Evolutionary conservation across 2,888 invertebrate species (phyloP), one percentile per base, ranked within the genome.

Genomic region (Malthinus flaveolus): DNA sequence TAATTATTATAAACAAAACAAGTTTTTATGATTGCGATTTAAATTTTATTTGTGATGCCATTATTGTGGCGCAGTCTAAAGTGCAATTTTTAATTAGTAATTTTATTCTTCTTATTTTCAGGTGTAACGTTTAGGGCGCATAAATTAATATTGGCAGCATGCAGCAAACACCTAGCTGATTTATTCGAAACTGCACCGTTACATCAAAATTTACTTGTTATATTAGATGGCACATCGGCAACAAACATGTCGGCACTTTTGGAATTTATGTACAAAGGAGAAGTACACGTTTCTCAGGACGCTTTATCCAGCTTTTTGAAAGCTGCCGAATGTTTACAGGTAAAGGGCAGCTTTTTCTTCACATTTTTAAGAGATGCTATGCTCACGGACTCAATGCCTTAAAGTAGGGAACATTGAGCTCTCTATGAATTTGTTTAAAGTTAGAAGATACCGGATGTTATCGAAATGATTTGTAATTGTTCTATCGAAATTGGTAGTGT

Each of bases 221-320:
- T 94, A 76, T 82, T 94, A 78, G 93, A 94, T 79, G 93, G 93
- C 66, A 94, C 93, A 69, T 88, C 90, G 68, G 92, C 93, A 59
- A 88, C 90, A 75, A 93, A 94, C 79, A 93, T 94, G 92, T 89
- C 92, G 66, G 93, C 93, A 44, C 84, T 94, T 66, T 84, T 94
- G 67, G 93, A 94, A 80, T 94, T 94, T 80, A 94, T 94, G 94
- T 94, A 94, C 83, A 93, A 93, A 78, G 94, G 94, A 59, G 94
- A 94, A 80, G 94, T 94, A 70, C 93, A 94, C 78, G 93, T 94
- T 73, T 93, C 93, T 71, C 93, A 94, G 81, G 93, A 94, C 79
- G 91, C 92, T 66, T 86, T 94, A 69, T 91, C 91, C 75, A 92
- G 93, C 80, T 94, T 94, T 78, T 86, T 94, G 65, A 93, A 94